Base-by-base conservation (phyloP, 1,140 invertebrate genomes). In the Drosophila grimshawi region DNA sequence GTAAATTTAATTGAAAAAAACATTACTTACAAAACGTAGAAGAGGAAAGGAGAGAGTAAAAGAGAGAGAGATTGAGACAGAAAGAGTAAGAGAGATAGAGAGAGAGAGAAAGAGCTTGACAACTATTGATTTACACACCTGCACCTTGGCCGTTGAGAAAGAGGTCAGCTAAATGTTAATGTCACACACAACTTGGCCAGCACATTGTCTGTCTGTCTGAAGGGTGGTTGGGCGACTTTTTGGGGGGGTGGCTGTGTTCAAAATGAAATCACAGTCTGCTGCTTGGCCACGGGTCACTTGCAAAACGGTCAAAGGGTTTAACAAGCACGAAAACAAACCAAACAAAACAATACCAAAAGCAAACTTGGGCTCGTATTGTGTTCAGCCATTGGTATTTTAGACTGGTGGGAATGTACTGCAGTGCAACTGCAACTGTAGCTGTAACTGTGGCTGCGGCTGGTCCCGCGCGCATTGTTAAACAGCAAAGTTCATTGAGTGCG, bases 121-220 rank as follows among this genome's bases (percentile, higher is more conserved):
- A 63, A 71, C 69, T 86, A 86, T 86, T 86, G 83, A 86, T 86
- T 86, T 88, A 65, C 79, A 83, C 83, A 86, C 76, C 83, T 81
- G 85, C 63, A 86, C 85, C 85, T 89, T 89, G 85, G 85, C 85
- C 85, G 78, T 70, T 81, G 66, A 49, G 64, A 85, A 89, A 89
- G 85, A 89, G 85, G 85, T 89, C 85, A 89, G 52, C 77, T 62
- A 89, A 89, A 89, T 89, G 85, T 89, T 89, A 89, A 89, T 89
- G 85, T 89, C 85, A 89, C 77, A 75, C 80, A 72, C 76, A 63
- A 65, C 68, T 62, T 51, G 30, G 49, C n/a, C 67, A 39, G 62
- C 73, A 37, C 76, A 77, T 65, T 74, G 71, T 78, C 73, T 61
- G 71, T 78, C 73, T 61, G 79, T 37, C 60, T 41, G 57, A 7